phyloP scores from a whole-genome alignment of 2,113 vertebrate species.

The Emydocephalus ijimae region DNA sequence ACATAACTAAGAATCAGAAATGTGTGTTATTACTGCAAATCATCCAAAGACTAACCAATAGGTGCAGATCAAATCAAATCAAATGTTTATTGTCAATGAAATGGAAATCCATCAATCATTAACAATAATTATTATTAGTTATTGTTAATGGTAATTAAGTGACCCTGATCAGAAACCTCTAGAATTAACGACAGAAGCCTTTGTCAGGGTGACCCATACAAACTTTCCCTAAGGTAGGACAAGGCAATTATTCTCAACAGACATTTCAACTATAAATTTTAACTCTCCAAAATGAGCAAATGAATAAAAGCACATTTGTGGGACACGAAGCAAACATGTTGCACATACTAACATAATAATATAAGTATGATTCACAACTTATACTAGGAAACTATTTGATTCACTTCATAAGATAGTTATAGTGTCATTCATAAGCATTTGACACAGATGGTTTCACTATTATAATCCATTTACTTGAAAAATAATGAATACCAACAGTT shows the following conservation, averaged over 20 bases:
- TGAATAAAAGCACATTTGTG: slow-evolving; percentile 25
- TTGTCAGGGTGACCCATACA: not conserved
- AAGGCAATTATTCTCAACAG: slow-evolving; percentile 1
- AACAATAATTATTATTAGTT: not conserved
- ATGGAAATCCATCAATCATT: too few relatives aligned
- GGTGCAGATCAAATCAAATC: too few relatives aligned
- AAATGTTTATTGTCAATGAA: too few relatives aligned
- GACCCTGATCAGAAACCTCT: not conserved
- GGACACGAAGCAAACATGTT: not conserved
- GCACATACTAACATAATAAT: not conserved
- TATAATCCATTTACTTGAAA: not conserved
- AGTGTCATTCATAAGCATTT: not conserved
- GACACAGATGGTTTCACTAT: not conserved
- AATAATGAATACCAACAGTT: not conserved
- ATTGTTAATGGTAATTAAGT: not conserved
- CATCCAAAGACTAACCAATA: not conserved
- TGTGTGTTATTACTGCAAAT: not conserved
- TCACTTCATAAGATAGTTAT: not conserved
- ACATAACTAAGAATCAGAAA: not conserved
- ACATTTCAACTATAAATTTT: slow-evolving; percentile 23
- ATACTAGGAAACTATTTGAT: not conserved
- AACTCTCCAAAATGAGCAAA: not conserved
- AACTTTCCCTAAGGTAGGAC: not conserved
- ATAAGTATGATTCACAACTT: not conserved
- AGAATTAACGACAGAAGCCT: not conserved